Conservation (phyloP, 2,113 vertebrate genomes). For the Phalacrocorax carbo region DNA sequence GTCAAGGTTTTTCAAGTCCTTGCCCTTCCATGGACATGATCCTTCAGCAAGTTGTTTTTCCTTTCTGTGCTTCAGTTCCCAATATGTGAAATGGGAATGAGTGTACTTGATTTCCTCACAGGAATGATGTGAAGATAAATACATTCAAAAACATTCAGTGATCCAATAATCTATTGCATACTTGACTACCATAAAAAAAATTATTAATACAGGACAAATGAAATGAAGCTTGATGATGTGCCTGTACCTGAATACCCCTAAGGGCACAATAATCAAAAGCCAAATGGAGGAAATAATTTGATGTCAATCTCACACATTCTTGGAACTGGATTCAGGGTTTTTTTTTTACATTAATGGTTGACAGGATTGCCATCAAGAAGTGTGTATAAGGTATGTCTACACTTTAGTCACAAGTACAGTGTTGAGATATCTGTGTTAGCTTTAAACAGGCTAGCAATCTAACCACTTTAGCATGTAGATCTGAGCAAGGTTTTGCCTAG, state of each 20-base stretch:
- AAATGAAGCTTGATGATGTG: conserved; percentile 31
- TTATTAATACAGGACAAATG: conserved; percentile 42
- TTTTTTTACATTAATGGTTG: neutral
- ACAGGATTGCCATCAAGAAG: conserved; percentile 11
- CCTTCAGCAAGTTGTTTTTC: neutral
- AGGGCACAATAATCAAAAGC: conserved; percentile 14
- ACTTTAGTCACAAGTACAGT: neutral
- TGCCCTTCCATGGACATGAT: neutral
- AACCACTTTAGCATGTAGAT: neutral
- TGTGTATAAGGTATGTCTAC: neutral
- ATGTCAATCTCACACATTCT: conserved; percentile 51
- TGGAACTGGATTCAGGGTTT: neutral
- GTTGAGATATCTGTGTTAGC: neutral
- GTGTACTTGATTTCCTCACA: conserved; percentile 9
- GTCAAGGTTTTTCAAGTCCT: neutral
- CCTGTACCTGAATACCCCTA: conserved; percentile 52
- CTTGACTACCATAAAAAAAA: conserved; percentile 22
- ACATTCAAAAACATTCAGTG: neutral
- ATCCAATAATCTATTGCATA: conserved; percentile 17
- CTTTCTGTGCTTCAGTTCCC: neutral
- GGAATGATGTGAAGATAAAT: conserved; percentile 1
- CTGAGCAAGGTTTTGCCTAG: neutral
- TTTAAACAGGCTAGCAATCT: neutral
- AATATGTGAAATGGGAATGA: neutral
- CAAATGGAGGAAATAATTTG: conserved; percentile 49